Evolutionary conservation across 2,797 vertebrate species (phyloP).

Genomic region (Epinephelus coioides): DNA sequence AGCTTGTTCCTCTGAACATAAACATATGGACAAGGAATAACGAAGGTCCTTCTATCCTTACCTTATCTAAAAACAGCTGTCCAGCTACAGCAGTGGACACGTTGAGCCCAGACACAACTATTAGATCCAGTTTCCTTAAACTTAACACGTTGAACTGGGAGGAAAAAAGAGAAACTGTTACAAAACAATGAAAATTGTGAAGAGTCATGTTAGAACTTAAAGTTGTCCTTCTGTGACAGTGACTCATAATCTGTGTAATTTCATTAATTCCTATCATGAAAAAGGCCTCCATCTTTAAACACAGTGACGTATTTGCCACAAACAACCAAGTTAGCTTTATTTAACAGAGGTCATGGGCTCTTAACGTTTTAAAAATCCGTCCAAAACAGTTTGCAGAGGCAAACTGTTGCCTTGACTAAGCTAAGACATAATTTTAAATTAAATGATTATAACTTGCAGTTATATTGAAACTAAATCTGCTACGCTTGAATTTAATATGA

Average conservation of each 20-base stretch:
- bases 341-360: constrained; percentile 13
- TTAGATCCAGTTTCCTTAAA: neutral
- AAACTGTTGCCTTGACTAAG: constrained; percentile 15
- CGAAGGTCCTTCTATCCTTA: constrained; percentile 27
- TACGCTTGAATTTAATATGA: constrained; percentile 24
- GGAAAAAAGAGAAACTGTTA: neutral
- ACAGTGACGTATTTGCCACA: constrained; percentile 11
- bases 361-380: constrained; percentile 11
- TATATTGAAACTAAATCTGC: constrained; percentile 31
- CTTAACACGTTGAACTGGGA: neutral
- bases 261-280: neutral
- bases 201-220: neutral
- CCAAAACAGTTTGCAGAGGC: constrained; percentile 26
- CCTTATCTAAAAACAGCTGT: constrained; percentile 39
- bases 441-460: constrained; percentile 29
- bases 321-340: constrained; percentile 15
- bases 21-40: constrained; percentile 31
- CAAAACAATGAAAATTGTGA: constrained; percentile 7
- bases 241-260: constrained; percentile 7
- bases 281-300: constrained; percentile 18
- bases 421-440: constrained; percentile 44
- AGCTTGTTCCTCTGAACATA: constrained; percentile 20
- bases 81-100: neutral
- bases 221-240: neutral
- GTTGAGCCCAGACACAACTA: neutral